Base-by-base conservation (phyloP, 2,888 invertebrate genomes). In the Willowsia nigromaculata region DNA sequence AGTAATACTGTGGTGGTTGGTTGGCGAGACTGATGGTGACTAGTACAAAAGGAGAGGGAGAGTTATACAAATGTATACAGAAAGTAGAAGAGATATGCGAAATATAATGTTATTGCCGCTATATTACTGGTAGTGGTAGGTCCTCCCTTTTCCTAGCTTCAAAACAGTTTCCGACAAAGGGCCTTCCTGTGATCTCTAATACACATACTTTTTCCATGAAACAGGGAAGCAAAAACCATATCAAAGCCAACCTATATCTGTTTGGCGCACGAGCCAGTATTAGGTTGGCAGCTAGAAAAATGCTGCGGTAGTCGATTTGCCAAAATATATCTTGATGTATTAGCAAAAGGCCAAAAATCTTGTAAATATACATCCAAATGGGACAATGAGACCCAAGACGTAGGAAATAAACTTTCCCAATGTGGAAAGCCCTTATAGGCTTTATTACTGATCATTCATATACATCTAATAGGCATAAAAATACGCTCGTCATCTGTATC, bases 291-390 rank as follows among this genome's bases (percentile, higher is more conserved):
- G 78, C 15, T 11, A 56, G 6, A 65, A 68, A 68, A 71, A 71
- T 80, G 62, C 62, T 87, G 81, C 22, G 86, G 74, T 68, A 59
- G 81, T 87, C 71, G 82, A 82, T 71, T 87, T 87, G 87, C 82
- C 62, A 83, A 87, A 80, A 62, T 56, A 62, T 59, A 18, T 59
- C 65, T 40, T 81, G 74, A 59, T 76, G 37, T 76, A 88, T 81
- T 53, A 74, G 81, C 87, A 43, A 59, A 56, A 71, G 87, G 62
- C 59, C 76, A 62, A 65, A 59, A 56, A n/a, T 82, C 62, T 65
- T 83, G 88, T 65, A 65, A 83, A 88, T 62, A 88, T 37, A 47
- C 27, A 1, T 82, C 18, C 78, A 78, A 76, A 53, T 53, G 76
- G 47, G 18, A 76, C 50, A 6, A 9, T 22, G 1, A 30, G 50